Evolutionary conservation across 2,113 vertebrate species (phyloP).

Genomic region (Pristiophorus japonicus): DNA sequence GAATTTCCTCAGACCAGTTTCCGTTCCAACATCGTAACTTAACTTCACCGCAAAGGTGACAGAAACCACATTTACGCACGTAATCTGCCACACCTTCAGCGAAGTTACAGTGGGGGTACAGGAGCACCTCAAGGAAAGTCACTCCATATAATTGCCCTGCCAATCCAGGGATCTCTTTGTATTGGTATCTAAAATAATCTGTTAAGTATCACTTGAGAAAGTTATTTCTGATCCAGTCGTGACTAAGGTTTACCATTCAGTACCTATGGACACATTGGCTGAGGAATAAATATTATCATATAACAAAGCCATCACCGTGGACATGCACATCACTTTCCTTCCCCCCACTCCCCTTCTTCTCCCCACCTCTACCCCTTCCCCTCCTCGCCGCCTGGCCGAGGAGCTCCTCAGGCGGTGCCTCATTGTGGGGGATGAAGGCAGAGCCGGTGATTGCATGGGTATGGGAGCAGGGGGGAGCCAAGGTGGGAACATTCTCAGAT

Average conservation of each 20-base stretch:
- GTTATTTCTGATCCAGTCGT: background rate
- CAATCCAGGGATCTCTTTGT: background rate
- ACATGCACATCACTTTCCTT: no score
- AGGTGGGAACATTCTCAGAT: no score
- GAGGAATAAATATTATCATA: background rate
- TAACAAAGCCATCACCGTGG: no score
- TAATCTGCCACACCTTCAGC: background rate
- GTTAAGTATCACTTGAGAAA: background rate
- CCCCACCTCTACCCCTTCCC: no score
- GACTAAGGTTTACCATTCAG: background rate
- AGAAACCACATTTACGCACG: background rate
- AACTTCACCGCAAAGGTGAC: background rate
- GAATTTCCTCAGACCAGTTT: background rate
- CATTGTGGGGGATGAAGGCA: no score
- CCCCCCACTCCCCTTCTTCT: no score
- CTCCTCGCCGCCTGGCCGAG: no score
- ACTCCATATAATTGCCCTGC: background rate
- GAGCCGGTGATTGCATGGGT: no score
- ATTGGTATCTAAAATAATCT: background rate
- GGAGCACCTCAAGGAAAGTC: no score
- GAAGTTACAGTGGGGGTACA: background rate
- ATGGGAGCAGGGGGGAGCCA: no score
- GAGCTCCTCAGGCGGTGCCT: no score
- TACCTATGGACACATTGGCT: background rate
- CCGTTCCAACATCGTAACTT: background rate